phyloP scores from a whole-genome alignment of 2,113 vertebrate genomes.

The Crotophaga sulcirostris region DNA sequence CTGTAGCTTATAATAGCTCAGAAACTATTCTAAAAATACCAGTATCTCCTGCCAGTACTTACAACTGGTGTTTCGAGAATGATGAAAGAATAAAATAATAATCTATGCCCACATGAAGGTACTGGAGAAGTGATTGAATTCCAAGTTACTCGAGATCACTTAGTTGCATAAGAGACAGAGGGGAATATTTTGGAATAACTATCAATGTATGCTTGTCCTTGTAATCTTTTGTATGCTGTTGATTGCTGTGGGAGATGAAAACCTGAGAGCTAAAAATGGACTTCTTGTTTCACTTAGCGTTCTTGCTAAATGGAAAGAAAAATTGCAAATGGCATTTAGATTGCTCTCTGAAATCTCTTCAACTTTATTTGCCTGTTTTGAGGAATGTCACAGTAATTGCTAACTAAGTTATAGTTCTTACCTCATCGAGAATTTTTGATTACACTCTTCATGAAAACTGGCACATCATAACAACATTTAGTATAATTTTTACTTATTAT shows the following conservation, averaged over 20 bases:
- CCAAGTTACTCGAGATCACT: not conserved
- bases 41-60: not conserved
- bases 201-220: not conserved
- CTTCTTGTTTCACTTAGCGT: not conserved
- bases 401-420: not conserved
- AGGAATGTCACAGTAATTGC: not conserved
- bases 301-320: not conserved
- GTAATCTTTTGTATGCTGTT: not conserved
- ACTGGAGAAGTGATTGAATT: not conserved
- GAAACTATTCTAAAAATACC: not conserved
- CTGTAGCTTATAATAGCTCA: not conserved
- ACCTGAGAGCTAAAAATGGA: not conserved
- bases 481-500: not conserved
- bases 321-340: not conserved
- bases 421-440: not conserved
- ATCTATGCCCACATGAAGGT: not conserved
- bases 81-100: not conserved
- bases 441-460: not conserved
- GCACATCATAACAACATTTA: not conserved
- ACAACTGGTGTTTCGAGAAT: not conserved
- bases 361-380: not conserved
- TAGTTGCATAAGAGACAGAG: not conserved
- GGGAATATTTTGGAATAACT: not conserved
- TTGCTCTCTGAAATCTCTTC: not conserved
- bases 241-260: not conserved